A percentile compares a stretch with the other conserved stretches of the same genome.
phyloP scores from a whole-genome alignment of 2,888 invertebrate genomes.

The Aphodius sticticus region DNA sequence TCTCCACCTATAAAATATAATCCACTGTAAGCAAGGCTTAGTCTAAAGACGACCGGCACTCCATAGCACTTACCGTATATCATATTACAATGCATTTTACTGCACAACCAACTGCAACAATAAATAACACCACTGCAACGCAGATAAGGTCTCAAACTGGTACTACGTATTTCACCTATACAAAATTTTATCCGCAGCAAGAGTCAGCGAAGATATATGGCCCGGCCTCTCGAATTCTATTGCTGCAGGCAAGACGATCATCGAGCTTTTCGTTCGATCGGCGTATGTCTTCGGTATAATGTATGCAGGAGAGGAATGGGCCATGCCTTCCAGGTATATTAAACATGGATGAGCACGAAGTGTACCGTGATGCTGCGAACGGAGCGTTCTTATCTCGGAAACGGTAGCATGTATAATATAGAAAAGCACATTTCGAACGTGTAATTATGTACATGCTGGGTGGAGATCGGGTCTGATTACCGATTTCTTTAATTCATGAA shows the following conservation, averaged over 20 bases:
- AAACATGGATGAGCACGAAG: slow-evolving; percentile 37
- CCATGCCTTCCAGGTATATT: slow-evolving; percentile 32
- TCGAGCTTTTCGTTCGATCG: background rate
- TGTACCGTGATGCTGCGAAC: slow-evolving; percentile 37
- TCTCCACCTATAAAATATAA: background rate
- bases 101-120: background rate
- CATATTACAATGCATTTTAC: background rate
- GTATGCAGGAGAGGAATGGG: background rate
- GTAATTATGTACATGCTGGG: slow-evolving; percentile 56
- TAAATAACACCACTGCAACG: slow-evolving; percentile 4
- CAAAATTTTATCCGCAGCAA: background rate
- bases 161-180: background rate
- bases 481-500: slow-evolving; percentile 46
- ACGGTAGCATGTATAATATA: slow-evolving; percentile 59
- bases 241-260: background rate
- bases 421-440: slow-evolving; percentile 55
- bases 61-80: background rate
- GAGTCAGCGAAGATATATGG: background rate
- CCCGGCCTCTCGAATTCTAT: slow-evolving; percentile 14
- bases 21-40: background rate
- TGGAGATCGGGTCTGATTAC: slow-evolving; percentile 21
- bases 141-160: background rate
- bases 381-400: slow-evolving; percentile 47
- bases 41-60: background rate
- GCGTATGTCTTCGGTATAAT: background rate